Percentiles rank a stretch among this genome's conserved stretches.
These are phyloP conservation scores for Spinus olivaceus DNA, from an alignment of 2,797 vertebrate species.

Conservation along the genomic window DNA sequence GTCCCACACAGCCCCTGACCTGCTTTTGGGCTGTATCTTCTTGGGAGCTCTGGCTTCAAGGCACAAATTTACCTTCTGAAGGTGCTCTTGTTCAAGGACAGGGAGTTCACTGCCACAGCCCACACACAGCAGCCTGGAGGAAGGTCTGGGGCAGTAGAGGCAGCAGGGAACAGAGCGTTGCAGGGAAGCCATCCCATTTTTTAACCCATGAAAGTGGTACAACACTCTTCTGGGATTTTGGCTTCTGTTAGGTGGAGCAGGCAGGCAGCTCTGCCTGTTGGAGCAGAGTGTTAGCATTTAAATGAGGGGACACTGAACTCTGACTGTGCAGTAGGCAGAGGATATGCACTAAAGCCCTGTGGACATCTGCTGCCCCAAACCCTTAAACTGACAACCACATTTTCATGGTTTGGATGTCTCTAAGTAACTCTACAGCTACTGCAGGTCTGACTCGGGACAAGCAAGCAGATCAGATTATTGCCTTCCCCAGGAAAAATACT, in stretches of 20 bases:
- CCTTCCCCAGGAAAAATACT: neutral
- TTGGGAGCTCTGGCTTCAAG: neutral
- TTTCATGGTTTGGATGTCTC: neutral
- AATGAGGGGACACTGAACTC: neutral
- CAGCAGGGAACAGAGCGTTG: rapidly evolving
- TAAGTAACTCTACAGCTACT: neutral
- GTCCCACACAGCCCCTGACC: rapidly evolving
- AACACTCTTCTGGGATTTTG: neutral
- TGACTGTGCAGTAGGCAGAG: neutral
- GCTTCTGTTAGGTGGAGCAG: neutral
- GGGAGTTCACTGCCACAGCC: neutral
- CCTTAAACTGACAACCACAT: neutral
- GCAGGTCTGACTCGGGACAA: neutral
- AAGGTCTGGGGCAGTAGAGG: rapidly evolving
- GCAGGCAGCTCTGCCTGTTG: neutral
- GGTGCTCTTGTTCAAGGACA: neutral
- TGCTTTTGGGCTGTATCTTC: neutral
- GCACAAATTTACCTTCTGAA: neutral
- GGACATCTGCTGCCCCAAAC: neutral
- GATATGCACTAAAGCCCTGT: neutral
- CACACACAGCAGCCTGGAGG: rapidly evolving
- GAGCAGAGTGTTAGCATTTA: neutral
- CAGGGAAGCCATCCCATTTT: neutral
- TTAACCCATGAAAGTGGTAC: neutral
- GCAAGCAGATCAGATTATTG: neutral